Conservation (phyloP, 2,797 vertebrate genomes). For the Paratrypauchen microcephalus region DNA sequence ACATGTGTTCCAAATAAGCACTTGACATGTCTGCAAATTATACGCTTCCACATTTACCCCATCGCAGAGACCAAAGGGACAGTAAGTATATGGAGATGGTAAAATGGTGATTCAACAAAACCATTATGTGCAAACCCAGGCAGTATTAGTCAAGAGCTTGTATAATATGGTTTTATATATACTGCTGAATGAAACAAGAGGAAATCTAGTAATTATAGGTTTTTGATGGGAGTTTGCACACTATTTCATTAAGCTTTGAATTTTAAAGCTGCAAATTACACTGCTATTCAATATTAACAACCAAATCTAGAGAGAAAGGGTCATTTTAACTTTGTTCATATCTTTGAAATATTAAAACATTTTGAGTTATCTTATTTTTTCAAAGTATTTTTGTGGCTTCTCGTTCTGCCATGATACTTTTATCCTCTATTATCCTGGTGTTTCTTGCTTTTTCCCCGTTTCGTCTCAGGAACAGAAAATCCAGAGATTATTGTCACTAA, state of each 20-base stretch:
- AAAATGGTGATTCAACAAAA: slow-evolving; percentile 72
- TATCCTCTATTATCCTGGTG: background rate
- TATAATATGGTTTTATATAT: slow-evolving; percentile 40
- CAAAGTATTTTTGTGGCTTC: background rate
- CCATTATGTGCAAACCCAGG: slow-evolving; percentile 63
- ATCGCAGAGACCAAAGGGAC: slow-evolving; percentile 56
- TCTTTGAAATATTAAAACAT: too few relatives aligned
- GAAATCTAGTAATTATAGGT: slow-evolving; percentile 5
- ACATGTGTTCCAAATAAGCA: slow-evolving; percentile 79
- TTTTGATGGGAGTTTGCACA: slow-evolving; percentile 21
- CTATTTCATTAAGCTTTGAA: background rate
- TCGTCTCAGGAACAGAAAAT: slow-evolving; percentile 61
- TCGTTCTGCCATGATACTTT: slow-evolving; percentile 1
- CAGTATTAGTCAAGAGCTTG: slow-evolving; percentile 40
- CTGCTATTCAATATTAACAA: background rate
- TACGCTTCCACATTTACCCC: slow-evolving; percentile 70
- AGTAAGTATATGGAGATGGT: slow-evolving; percentile 64
- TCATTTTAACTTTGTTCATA: background rate
- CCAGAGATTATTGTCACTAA: slow-evolving; percentile 59
- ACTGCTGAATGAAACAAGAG: slow-evolving; percentile 29
- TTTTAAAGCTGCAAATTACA: background rate
- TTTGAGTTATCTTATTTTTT: background rate
- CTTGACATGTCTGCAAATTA: slow-evolving; percentile 70
- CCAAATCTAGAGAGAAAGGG: background rate
- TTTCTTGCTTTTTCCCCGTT: slow-evolving; percentile 22